Evolutionary conservation across 2,113 vertebrate genomes (phyloP).

Genomic region (Larimichthys crocea): DNA sequence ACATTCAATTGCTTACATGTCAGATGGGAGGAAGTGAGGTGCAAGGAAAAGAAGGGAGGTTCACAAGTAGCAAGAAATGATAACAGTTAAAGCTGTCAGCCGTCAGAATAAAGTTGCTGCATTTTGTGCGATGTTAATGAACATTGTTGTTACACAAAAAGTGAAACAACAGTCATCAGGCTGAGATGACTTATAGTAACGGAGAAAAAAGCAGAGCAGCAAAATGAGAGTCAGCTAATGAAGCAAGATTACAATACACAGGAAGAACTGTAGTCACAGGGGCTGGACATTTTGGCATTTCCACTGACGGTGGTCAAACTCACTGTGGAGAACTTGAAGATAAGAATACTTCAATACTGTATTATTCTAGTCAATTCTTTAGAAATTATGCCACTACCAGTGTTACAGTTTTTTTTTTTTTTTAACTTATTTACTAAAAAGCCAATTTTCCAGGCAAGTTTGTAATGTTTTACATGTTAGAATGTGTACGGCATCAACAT

Average conservation of each 20-base stretch:
- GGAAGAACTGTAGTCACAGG: background rate
- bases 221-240: constrained; percentile 1
- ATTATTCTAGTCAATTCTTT: background rate
- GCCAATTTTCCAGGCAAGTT: background rate
- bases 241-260: background rate
- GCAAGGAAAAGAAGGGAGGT: no score
- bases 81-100: no score
- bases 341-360: background rate
- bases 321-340: background rate
- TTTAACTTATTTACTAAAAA: background rate
- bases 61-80: no score
- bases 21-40: no score
- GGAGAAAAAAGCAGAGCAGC: constrained; percentile 7
- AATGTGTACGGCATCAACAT: background rate
- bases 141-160: no score
- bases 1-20: no score
- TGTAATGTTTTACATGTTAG: background rate
- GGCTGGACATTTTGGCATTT: constrained; percentile 2
- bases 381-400: background rate
- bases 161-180: background rate
- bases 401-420: background rate
- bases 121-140: no score
- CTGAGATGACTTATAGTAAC: background rate
- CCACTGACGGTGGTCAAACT: background rate
- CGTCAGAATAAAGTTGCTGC: no score